phyloP scores from a whole-genome alignment of 2,797 vertebrate species.

The Microctenopoma lineatum region DNA sequence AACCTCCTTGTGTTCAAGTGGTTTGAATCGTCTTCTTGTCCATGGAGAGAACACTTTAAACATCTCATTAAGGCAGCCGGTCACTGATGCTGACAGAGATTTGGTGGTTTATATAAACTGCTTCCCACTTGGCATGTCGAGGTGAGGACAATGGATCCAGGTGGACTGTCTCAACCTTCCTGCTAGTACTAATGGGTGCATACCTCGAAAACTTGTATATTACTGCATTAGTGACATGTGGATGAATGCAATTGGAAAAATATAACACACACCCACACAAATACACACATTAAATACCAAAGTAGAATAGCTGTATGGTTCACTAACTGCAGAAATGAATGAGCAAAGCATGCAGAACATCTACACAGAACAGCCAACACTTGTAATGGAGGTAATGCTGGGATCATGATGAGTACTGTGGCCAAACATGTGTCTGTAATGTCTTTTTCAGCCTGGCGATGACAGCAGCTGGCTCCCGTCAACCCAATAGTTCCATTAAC shows the following conservation, averaged over 20 bases:
- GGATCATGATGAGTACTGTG: constrained; percentile 18
- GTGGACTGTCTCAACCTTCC: constrained; percentile 41
- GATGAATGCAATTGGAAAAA: constrained; percentile 28
- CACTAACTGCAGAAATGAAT: constrained; percentile 21
- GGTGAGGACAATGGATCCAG: constrained; percentile 37
- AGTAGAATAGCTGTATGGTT: constrained; percentile 29
- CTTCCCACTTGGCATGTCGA: constrained; percentile 56
- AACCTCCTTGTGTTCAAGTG: not conserved
- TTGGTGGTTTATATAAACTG: constrained; percentile 35
- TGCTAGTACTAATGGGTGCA: constrained; percentile 63
- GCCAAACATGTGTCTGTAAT: constrained; percentile 40
- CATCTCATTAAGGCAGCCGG: constrained; percentile 31
- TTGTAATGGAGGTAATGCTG: constrained; percentile 21
- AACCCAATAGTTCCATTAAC: constrained; percentile 43
- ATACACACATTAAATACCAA: constrained; percentile 30
- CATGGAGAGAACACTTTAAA: not conserved
- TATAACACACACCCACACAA: not conserved
- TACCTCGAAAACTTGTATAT: constrained; percentile 69
- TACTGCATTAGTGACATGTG: constrained; percentile 8
- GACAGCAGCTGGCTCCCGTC: constrained; percentile 63
- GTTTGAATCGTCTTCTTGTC: constrained; percentile 5
- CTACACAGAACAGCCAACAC: constrained; percentile 16
- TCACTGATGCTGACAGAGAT: constrained; percentile 32
- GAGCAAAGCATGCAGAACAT: constrained; percentile 27
- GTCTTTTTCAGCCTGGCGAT: constrained; percentile 25